phyloP scores from a whole-genome alignment of 1,140 invertebrate genomes.

The Bombus confusus region DNA sequence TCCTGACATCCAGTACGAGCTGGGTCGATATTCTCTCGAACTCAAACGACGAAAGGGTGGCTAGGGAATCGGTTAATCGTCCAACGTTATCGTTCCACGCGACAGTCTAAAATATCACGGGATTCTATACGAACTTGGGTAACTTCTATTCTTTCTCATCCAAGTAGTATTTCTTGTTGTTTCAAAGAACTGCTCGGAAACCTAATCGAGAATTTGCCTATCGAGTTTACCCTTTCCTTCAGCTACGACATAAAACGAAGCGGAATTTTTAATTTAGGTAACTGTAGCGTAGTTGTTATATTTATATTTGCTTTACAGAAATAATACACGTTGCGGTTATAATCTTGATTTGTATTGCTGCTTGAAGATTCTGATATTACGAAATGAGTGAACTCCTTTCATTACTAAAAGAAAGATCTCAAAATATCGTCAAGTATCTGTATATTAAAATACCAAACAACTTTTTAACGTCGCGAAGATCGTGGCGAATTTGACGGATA shows the following conservation, averaged over 20 bases:
- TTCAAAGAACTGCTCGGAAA: background rate
- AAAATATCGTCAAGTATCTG: too few species aligned
- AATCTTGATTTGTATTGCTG: background rate
- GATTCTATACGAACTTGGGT: background rate
- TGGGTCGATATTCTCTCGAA: conserved; percentile 43
- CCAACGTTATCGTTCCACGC: background rate
- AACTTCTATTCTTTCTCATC: background rate
- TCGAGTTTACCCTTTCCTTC: background rate
- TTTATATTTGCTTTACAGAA: background rate
- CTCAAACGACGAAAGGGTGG: background rate
- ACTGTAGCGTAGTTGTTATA: background rate
- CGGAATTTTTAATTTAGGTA: background rate
- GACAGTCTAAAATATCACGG: background rate
- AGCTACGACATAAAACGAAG: background rate
- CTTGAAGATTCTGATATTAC: background rate
- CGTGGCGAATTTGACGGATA: too few species aligned
- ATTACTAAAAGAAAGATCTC: too few species aligned
- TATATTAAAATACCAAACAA: too few species aligned
- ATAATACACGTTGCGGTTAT: background rate
- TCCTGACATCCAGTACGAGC: conserved; percentile 48
- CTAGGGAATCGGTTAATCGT: background rate
- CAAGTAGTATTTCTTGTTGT: background rate
- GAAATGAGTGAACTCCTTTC: background rate
- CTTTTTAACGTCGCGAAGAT: too few species aligned
- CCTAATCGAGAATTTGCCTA: too few species aligned